These are phyloP conservation scores for Cosmopolites sordidus DNA, from an alignment of 2,888 invertebrate genomes.

Conservation along the genomic window DNA sequence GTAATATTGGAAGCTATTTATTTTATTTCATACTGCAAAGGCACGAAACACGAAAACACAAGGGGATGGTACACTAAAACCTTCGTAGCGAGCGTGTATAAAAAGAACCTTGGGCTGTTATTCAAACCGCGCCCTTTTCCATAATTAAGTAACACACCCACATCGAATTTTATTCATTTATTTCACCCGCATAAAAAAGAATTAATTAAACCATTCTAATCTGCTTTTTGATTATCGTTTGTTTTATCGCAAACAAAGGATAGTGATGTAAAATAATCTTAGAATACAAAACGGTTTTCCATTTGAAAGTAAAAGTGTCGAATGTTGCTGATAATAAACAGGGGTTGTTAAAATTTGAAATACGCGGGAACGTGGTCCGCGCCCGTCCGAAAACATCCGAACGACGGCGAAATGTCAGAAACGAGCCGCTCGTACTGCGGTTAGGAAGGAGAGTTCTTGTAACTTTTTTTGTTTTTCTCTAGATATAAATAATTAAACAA, in stretches of 20 bases:
- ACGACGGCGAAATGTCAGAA: slow-evolving; percentile 39
- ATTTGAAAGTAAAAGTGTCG: too few species aligned
- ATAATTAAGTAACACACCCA: slow-evolving; percentile 23
- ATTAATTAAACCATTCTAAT: slow-evolving; percentile 22
- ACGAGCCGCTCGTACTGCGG: slow-evolving; percentile 43
- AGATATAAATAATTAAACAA: slow-evolving; percentile 38
- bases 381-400: slow-evolving; percentile 40
- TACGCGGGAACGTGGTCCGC: slow-evolving; percentile 35
- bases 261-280: too few species aligned
- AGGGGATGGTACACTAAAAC: slow-evolving; percentile 4
- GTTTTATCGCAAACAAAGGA: too few species aligned
- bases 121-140: slow-evolving; percentile 14
- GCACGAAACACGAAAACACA: slow-evolving; percentile 5
- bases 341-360: slow-evolving; percentile 22
- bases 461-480: slow-evolving; percentile 42
- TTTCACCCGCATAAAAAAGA: slow-evolving; percentile 14
- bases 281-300: too few species aligned
- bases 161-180: slow-evolving; percentile 15
- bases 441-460: slow-evolving; percentile 39
- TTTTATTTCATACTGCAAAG: slow-evolving; percentile 9
- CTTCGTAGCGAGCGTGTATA: slow-evolving; percentile 2
- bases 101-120: slow-evolving; percentile 17
- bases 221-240: slow-evolving; percentile 6
- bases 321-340: too few species aligned
- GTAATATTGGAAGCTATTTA: not conserved